Conservation (phyloP, 1,140 invertebrate genomes). For the Lanistes nyassanus region DNA sequence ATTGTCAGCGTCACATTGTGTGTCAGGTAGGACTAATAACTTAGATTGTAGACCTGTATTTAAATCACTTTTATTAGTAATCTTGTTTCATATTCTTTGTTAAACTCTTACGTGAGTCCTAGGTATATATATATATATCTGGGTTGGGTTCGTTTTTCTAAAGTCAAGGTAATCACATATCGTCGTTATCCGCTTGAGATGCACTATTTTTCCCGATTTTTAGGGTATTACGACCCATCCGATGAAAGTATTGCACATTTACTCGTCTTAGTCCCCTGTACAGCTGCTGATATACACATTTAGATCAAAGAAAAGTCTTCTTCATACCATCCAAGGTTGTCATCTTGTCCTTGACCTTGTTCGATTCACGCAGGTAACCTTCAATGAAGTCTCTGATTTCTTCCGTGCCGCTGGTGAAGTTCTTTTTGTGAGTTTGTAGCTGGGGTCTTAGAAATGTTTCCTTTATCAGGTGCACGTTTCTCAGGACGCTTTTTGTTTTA, state of each 20-base stretch:
- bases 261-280: too few relatives aligned
- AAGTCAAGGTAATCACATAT: not conserved
- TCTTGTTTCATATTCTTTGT: not conserved
- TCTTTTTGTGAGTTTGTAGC: not conserved
- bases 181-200: too few relatives aligned
- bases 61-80: not conserved
- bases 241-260: too few relatives aligned
- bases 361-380: conserved; percentile 29
- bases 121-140: too few relatives aligned
- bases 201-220: too few relatives aligned
- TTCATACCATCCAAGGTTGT: conserved; percentile 9
- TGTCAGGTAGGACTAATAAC: not conserved
- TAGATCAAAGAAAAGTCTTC: too few relatives aligned
- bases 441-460: not conserved
- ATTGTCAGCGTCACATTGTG: too few relatives aligned
- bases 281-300: too few relatives aligned
- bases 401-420: conserved; percentile 6
- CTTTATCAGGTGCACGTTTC: conserved; percentile 18
- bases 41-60: not conserved
- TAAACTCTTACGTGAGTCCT: too few relatives aligned
- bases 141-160: not conserved
- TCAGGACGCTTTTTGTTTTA: conserved; percentile 21
- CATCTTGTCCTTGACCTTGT: conserved; percentile 13
- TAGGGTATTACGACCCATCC: too few relatives aligned
- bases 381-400: conserved; percentile 36